Base-by-base conservation (phyloP, 92 coral and sea anemone species). In the Palythoa heliodiscus region DNA sequence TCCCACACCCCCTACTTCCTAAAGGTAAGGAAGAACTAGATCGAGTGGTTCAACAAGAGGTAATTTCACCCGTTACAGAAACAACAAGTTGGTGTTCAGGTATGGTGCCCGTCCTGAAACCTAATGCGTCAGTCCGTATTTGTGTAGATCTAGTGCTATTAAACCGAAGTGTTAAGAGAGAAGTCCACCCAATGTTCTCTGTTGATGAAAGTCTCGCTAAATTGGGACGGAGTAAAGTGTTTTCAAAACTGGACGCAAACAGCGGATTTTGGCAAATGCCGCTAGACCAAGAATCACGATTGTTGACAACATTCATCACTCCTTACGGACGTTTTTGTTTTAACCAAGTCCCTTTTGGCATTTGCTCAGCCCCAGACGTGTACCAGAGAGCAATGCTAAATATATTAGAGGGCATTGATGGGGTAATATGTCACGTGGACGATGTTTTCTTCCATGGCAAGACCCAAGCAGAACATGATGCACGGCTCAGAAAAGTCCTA, bases 391-490 rank as follows among this genome's bases (percentile, higher is more conserved):
- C 74, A 11, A 71, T 83, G 86, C 75, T 84, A 25, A 50, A 17
- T 25, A 85, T 73, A 19, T 77, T 84, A 53, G 70, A 88, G 70
- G 88, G 68, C 11, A 83, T 52, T 23, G 84, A 87, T 29, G 90
- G 88, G 5, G 72, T 60, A 15, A 20, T 88, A 57, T 84, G 91
- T 73, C 85, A 71, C 15, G 78, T 85, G 68, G 93, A 91, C 19
- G 91, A 88, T 52, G 84, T 83, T 57, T 87, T 90, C 52, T 63
- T 87, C 29, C 87, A 88, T 84, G 93, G 89, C 1, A 15, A 11
- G 11, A 75, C 82, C 24, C 89, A 87, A 16, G 48, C 7, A 24
- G 86, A 40, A 40, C 91, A 87, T 66, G 89, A 87, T 40, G 47
- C 50, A 39, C 52, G 84, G 7, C 77, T 87, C 2, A 63, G 87